Evolutionary conservation across 64 coral and sea anemone species (phyloP).

Genomic region (Stylophora pistillata): DNA sequence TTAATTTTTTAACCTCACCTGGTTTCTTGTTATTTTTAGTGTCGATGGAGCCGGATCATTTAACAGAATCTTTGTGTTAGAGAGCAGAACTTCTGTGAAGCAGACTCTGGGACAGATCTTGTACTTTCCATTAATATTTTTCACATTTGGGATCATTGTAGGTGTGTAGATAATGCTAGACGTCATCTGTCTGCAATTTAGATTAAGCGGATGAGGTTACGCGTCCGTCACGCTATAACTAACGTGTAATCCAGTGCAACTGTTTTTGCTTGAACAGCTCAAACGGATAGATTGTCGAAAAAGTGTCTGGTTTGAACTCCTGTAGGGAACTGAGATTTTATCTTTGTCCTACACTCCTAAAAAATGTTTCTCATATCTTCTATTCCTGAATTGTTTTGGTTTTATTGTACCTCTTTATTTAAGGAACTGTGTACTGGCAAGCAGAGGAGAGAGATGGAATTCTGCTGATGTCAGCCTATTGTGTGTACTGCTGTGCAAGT

Average conservation of each 20-base stretch:
- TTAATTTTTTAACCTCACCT: background rate
- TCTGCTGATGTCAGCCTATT: conserved; percentile 73
- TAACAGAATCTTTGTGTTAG: conserved; percentile 67
- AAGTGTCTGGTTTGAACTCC: too few species aligned
- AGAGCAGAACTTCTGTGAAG: conserved; percentile 52
- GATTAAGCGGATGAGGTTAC: too few species aligned
- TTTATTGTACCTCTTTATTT: background rate
- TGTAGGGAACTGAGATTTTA: too few species aligned
- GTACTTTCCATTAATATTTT: conserved; percentile 73
- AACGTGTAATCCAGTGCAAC: background rate
- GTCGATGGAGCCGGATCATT: conserved; percentile 56
- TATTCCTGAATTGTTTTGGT: background rate
- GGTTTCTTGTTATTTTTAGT: background rate
- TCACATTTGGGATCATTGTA: conserved; percentile 73
- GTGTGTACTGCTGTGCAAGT: conserved; percentile 78
- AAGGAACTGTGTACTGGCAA: conserved; percentile 68
- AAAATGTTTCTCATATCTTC: background rate
- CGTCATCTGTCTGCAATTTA: too few species aligned
- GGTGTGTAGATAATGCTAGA: conserved; percentile 2
- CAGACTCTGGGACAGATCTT: conserved; percentile 68
- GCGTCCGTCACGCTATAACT: too few species aligned
- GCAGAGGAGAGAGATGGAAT: conserved; percentile 68
- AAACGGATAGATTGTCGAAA: too few species aligned
- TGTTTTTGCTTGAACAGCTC: background rate
- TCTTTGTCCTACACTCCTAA: background rate